phyloP scores from a whole-genome alignment of 1,140 invertebrate species.

The Phthorimaea operculella region DNA sequence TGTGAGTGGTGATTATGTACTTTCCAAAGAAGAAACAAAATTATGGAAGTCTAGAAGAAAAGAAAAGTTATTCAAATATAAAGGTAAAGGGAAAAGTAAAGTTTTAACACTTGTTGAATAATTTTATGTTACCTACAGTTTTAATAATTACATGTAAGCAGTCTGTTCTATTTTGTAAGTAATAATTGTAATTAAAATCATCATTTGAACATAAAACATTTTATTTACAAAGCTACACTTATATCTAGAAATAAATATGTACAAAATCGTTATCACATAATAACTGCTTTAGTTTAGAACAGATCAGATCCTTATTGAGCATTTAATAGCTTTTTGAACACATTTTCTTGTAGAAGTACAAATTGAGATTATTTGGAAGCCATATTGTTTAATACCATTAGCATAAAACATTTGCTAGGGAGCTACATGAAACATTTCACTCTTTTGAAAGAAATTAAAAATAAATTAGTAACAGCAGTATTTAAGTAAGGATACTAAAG shows the following conservation, averaged over 20 bases:
- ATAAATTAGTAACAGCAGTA: too few relatives aligned
- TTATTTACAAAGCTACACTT: slow-evolving; percentile 26
- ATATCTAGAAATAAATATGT: slow-evolving; percentile 27
- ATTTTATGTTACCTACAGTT: neutral
- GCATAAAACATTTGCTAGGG: too few relatives aligned
- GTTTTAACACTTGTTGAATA: slow-evolving; percentile 20
- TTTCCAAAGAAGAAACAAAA: slow-evolving; percentile 45
- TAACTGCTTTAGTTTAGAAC: slow-evolving; percentile 14
- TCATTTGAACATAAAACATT: slow-evolving; percentile 17
- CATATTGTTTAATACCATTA: too few relatives aligned
- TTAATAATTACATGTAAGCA: too few relatives aligned
- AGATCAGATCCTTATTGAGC: neutral
- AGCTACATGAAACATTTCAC: too few relatives aligned
- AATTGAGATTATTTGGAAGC: too few relatives aligned
- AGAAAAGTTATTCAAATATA: slow-evolving; percentile 56
- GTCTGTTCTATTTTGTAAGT: too few relatives aligned
- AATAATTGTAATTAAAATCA: neutral
- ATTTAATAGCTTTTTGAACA: neutral
- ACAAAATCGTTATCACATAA: slow-evolving; percentile 26
- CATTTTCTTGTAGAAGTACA: too few relatives aligned
- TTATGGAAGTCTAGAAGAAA: slow-evolving; percentile 50
- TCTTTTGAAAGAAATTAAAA: too few relatives aligned
- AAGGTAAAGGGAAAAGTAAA: slow-evolving; percentile 28
- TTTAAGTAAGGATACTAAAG: too few relatives aligned
- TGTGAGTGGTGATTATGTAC: slow-evolving; percentile 37